Conservation (phyloP, 1,140 invertebrate species). For the Magallana gigas region DNA sequence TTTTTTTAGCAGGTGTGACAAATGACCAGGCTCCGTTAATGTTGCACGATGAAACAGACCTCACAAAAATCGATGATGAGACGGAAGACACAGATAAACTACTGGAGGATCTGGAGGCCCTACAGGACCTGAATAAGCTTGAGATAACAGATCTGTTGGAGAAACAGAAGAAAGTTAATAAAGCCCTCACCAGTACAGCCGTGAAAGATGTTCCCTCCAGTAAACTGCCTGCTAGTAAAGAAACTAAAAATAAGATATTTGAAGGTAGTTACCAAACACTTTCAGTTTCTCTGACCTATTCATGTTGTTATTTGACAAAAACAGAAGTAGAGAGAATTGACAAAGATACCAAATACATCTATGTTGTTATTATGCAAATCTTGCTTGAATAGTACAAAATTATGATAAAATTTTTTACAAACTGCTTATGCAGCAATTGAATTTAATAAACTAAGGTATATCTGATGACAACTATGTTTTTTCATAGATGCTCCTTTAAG, state of each 20-base stretch:
- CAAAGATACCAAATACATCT: too few species aligned
- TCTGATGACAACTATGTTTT: neutral
- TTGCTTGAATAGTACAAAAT: too few species aligned
- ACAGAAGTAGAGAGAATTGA: too few species aligned
- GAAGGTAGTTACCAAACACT: neutral
- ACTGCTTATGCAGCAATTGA: neutral
- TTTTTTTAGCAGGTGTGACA: neutral
- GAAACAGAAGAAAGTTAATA: neutral
- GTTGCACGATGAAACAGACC: neutral
- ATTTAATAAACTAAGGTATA: constrained; percentile 27
- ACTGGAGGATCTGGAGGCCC: neutral
- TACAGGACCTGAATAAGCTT: neutral
- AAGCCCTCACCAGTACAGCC: neutral
- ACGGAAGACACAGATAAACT: constrained; percentile 17
- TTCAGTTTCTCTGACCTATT: too few species aligned
- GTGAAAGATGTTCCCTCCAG: neutral
- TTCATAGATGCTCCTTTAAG: neutral
- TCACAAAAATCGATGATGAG: neutral
- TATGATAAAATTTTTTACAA: neutral
- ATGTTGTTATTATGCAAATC: too few species aligned
- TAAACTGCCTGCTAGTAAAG: constrained; percentile 5
- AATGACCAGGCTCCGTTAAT: neutral
- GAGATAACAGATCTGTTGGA: neutral
- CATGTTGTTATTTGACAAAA: neutral
- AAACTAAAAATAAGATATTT: neutral